Base-by-base conservation (phyloP, 2,888 invertebrate species). In the Cetonia aurata region DNA sequence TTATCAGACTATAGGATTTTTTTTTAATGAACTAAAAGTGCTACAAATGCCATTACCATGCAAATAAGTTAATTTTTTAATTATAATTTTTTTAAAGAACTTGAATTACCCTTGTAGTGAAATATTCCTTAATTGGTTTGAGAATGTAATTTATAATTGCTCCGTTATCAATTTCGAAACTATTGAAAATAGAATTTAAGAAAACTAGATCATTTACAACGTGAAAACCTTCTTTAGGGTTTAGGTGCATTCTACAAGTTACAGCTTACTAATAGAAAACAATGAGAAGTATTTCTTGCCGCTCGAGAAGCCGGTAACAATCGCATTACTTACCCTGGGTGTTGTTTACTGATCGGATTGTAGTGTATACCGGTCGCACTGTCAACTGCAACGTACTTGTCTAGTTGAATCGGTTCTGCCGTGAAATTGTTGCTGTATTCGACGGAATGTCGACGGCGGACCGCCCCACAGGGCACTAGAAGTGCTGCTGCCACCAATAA, bases 331-430 rank as follows among this genome's bases (percentile, higher is more conserved):
- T 72, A 81, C 81, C 81, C 80, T 48, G 79, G 77, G 74, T 79
- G 79, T 72, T 79, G 78, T 72, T 81, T 81, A 70, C 75, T 78
- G 74, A 79, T 80, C 12, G 79, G 77, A 73, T 79, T 79, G 73
- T 78, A 79, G 31, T 74, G 74, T 37, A 77, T 77, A 15, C 79
- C 79, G 13, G 77, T 77, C 17, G 65, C 69, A n/a, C 73, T 56
- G 67, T 79, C 80, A 15, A 79, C 72, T 41, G 73, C 70, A 50
- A 74, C 33, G 25, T 70, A 69, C n/a, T 72, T 71, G 37, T 73
- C 74, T 4, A 73, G 55, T 37, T 70, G 74, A 42, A 56, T 33
- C 48, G 56, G 66, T 42, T 72, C 72, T 50, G 52, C 19, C 37
- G 50, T 65, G 25, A 65, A 52, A 65, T 65, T 65, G 62, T 50